Percentiles rank a stretch among this genome's conserved stretches.
These are phyloP conservation scores for Glaucomys volans DNA, from an alignment of 2,113 vertebrate species.

Conservation along the genomic window DNA sequence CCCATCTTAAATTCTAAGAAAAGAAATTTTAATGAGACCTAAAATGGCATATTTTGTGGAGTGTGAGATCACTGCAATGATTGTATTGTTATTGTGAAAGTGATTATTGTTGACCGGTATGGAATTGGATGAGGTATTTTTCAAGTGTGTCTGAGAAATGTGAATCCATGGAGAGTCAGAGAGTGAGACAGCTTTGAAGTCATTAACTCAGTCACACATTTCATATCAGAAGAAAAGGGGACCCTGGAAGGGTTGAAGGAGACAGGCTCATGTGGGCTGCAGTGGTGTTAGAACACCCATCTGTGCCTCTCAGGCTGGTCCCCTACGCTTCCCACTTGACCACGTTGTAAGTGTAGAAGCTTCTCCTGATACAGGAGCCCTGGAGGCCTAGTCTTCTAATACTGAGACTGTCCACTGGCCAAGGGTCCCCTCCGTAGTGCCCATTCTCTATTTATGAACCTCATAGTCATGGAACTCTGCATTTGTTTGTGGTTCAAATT, in stretches of 20 bases:
- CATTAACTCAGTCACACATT: neutral
- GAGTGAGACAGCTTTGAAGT: neutral
- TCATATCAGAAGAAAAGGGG: neutral
- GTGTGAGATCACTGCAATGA: neutral
- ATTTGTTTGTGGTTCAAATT: neutral
- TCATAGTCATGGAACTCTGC: neutral
- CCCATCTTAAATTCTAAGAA: neutral
- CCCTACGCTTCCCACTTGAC: neutral
- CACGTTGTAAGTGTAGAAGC: neutral
- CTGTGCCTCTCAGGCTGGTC: neutral
- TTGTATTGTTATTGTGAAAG: neutral
- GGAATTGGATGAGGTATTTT: neutral
- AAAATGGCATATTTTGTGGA: neutral
- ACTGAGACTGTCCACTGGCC: neutral
- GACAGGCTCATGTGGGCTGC: neutral
- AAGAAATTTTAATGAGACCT: neutral
- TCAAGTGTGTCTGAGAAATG: neutral
- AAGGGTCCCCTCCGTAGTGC: accelerated
- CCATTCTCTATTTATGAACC: neutral
- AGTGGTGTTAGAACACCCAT: neutral
- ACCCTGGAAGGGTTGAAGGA: neutral
- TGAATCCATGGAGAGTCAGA: neutral
- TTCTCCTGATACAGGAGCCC: no score
- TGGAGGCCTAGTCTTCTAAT: no score
- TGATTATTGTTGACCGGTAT: neutral